Evolutionary conservation across 2,888 invertebrate species (phyloP).

Genomic region (Drosophila heteroneura): DNA sequence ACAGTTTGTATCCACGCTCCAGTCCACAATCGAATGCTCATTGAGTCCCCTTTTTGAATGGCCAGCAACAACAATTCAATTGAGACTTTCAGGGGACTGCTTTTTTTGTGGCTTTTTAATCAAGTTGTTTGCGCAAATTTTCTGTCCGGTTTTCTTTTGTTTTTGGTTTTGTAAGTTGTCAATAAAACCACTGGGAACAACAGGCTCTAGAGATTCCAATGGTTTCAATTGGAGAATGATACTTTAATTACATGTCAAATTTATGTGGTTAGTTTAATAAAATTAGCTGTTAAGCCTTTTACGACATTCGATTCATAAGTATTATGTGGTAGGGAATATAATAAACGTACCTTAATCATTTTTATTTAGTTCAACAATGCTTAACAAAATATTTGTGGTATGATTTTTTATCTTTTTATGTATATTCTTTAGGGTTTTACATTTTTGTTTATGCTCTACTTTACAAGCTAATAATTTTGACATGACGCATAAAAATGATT

Average conservation of each 20-base stretch:
- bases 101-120: slow-evolving; percentile 79
- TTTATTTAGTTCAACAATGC: neutral
- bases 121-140: slow-evolving; percentile 72
- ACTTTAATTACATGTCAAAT: slow-evolving; percentile 25
- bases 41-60: slow-evolving; percentile 56
- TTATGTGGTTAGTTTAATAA: neutral
- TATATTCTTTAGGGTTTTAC: neutral
- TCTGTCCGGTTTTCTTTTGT: slow-evolving; percentile 27
- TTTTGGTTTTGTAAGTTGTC: slow-evolving; percentile 53
- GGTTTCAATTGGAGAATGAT: slow-evolving; percentile 10
- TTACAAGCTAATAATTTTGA: slow-evolving; percentile 30
- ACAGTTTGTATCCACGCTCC: slow-evolving; percentile 49
- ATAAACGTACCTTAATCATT: neutral
- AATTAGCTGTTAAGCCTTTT: neutral
- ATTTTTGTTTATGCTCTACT: slow-evolving; percentile 7
- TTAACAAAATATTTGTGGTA: neutral
- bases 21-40: slow-evolving; percentile 69
- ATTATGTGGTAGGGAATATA: neutral
- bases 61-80: slow-evolving; percentile 34
- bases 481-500: slow-evolving; percentile 43
- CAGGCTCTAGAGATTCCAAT: slow-evolving; percentile 15
- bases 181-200: slow-evolving; percentile 39
- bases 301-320: neutral
- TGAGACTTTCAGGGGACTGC: slow-evolving; percentile 20
- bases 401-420: neutral